phyloP scores from a whole-genome alignment of 37 sponge, comb jelly and placozoan genomes.

The Halisarca cf. caerulea region DNA sequence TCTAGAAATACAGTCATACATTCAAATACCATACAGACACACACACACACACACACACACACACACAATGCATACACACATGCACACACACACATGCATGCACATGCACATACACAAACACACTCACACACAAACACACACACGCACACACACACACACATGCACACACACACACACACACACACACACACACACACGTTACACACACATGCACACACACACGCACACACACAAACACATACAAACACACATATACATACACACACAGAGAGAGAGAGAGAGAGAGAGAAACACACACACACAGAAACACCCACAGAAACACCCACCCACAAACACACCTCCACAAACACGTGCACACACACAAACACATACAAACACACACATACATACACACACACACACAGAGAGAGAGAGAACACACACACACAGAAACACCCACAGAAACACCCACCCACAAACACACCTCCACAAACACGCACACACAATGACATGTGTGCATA shows the following conservation, averaged over 20 bases:
- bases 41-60: background rate
- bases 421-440: too few relatives aligned
- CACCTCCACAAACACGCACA: slow-evolving; percentile 34
- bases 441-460: too few relatives aligned
- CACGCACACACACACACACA: slow-evolving; percentile 29
- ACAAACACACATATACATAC: slow-evolving; percentile 8
- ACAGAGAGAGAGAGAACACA: too few relatives aligned
- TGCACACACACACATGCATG: slow-evolving; percentile 7
- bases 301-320: too few relatives aligned
- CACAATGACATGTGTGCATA: too few relatives aligned
- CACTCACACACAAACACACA: slow-evolving; percentile 23
- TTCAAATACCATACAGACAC: background rate
- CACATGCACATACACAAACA: slow-evolving; percentile 33
- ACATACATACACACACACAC: too few relatives aligned
- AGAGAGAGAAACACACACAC: too few relatives aligned
- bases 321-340: too few relatives aligned
- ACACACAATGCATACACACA: background rate
- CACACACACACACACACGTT: background rate
- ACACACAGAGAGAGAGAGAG: background rate
- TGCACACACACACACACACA: slow-evolving; percentile 9
- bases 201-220: background rate
- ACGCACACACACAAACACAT: slow-evolving; percentile 3
- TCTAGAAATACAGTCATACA: background rate
- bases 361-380: too few relatives aligned
- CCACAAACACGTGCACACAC: too few relatives aligned